A percentile compares a stretch with the other conserved stretches of the same genome.
Conservation (phyloP, 2,797 vertebrate species). For the Anabacerthia variegaticeps region DNA sequence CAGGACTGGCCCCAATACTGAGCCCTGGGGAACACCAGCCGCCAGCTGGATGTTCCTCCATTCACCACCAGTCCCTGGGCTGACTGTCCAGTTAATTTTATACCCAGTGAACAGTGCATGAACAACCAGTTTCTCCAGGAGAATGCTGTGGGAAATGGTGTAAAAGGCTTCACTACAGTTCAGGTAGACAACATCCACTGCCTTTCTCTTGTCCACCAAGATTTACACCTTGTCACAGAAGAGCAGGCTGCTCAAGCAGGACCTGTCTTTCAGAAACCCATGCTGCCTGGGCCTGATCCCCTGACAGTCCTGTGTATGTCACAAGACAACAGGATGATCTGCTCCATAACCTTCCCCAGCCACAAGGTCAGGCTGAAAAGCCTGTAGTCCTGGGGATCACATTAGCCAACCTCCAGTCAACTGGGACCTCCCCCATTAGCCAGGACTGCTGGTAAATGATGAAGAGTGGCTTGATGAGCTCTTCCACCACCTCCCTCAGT, state of each 20-base stretch:
- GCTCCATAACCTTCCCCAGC: background rate
- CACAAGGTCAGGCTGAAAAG: background rate
- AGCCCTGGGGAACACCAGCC: background rate
- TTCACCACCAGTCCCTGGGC: background rate
- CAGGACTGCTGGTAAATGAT: background rate
- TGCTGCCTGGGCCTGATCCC: background rate
- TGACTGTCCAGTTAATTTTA: background rate
- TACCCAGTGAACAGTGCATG: background rate
- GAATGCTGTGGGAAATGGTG: background rate
- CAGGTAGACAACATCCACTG: background rate
- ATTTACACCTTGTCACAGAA: background rate
- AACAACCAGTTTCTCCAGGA: background rate
- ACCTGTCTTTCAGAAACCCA: background rate
- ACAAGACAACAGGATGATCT: background rate
- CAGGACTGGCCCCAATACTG: background rate
- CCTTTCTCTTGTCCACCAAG: background rate
- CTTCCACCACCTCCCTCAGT: background rate
- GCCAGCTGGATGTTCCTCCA: background rate
- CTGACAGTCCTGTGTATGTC: accelerated
- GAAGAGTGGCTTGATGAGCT: background rate
- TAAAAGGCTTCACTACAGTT: background rate
- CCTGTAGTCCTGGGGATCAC: background rate
- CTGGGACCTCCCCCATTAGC: background rate
- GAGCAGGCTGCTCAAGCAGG: background rate
- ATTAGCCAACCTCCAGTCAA: background rate